Conservation (phyloP, 53 echinoderm and acorn worm genomes). For the Paracentrotus lividus region DNA sequence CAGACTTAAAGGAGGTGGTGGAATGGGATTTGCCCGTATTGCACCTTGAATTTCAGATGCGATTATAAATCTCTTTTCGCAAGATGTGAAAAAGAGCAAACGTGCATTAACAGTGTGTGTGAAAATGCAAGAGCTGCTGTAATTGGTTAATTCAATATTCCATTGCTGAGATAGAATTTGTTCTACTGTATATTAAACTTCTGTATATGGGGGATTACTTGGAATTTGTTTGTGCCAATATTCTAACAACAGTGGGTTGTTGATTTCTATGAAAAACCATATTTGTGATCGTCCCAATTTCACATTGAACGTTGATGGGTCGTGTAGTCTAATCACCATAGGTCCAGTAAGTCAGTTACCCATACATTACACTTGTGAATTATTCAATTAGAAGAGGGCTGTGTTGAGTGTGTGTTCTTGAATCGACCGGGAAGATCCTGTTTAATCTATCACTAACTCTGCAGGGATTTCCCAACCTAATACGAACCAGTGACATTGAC, state of each 20-base stretch:
- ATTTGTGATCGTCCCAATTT: background rate
- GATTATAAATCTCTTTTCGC: background rate
- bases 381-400: conserved; percentile 53
- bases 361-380: conserved; percentile 47
- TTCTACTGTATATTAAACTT: too few relatives aligned
- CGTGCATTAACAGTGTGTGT: background rate
- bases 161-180: background rate
- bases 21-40: conserved; percentile 27
- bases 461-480: conserved; percentile 60
- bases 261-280: background rate
- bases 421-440: conserved; percentile 41
- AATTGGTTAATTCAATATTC: background rate
- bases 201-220: background rate
- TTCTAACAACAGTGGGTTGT: background rate
- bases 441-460: conserved; percentile 63
- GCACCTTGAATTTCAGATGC: background rate
- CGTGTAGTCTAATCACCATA: background rate
- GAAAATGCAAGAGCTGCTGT: background rate
- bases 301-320: background rate
- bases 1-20: conserved; percentile 27
- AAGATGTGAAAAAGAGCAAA: background rate
- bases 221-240: background rate
- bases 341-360: conserved; percentile 49
- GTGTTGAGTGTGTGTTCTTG: conserved; percentile 23
- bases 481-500: conserved; percentile 52